Percentiles rank a stretch among this genome's conserved stretches.
These are phyloP conservation scores for Lepidothrix coronata DNA, from an alignment of 2,113 vertebrate genomes.

Conservation along the genomic window DNA sequence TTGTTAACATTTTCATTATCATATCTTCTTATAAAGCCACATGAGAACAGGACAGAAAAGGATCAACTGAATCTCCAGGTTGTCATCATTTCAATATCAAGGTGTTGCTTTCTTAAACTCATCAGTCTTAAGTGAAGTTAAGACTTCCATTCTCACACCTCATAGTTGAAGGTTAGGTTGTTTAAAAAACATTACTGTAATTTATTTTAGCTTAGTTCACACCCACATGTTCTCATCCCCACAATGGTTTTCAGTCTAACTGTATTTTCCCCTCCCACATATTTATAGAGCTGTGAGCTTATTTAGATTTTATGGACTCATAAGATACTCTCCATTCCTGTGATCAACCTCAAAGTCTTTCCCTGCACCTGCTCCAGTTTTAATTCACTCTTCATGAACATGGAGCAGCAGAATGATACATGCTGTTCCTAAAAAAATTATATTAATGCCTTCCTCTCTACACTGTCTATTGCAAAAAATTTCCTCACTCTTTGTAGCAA, in stretches of 20 bases:
- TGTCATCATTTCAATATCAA: neutral
- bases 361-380: neutral
- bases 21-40: neutral
- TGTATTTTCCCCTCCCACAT: neutral
- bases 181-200: neutral
- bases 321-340: neutral
- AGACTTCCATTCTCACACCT: neutral
- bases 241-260: neutral
- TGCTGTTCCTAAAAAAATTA: neutral
- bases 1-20: neutral
- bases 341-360: neutral
- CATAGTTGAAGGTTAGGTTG: neutral
- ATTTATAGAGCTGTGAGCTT: neutral
- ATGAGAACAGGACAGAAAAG: neutral
- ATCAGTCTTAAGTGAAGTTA: neutral
- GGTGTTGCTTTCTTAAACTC: neutral
- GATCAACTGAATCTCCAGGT: neutral
- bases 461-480: neutral
- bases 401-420: neutral
- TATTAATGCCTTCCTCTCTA: neutral
- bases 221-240: neutral
- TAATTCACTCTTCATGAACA: neutral
- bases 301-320: neutral
- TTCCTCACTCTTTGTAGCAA: neutral
- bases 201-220: conserved; percentile 1